phyloP scores from a whole-genome alignment of 2,888 invertebrate species.

The Athripsodes cinereus region DNA sequence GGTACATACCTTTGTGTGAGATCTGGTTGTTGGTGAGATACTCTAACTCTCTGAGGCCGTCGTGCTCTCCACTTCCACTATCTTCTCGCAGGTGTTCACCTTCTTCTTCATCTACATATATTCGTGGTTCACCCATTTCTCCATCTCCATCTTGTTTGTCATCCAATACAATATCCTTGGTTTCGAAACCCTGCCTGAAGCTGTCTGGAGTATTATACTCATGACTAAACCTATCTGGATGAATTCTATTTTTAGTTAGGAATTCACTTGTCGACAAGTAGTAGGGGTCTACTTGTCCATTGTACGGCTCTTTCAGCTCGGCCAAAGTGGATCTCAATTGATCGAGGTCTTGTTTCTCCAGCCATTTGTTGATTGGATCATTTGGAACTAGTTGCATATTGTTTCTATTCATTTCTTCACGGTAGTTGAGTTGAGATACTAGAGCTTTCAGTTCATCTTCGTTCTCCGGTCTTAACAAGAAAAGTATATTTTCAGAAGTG shows the following conservation, averaged over 20 bases:
- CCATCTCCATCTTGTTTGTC: constrained; percentile 31
- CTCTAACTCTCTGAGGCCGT: constrained; percentile 17
- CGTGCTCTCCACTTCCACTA: constrained; percentile 41
- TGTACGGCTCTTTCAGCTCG: constrained; percentile 20
- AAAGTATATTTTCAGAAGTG: constrained; percentile 31
- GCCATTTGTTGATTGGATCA: constrained; percentile 21
- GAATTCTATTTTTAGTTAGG: constrained; percentile 24
- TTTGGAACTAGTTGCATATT: constrained; percentile 7
- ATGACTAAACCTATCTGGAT: constrained; percentile 33
- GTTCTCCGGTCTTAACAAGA: constrained; percentile 31
- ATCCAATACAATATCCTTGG: constrained; percentile 31
- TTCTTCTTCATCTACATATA: constrained; percentile 52
- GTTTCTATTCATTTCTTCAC: not conserved
- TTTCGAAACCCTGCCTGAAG: constrained; percentile 35
- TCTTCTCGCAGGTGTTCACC: constrained; percentile 42
- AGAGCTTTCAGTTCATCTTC: constrained; percentile 18
- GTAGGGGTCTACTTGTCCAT: constrained; percentile 18
- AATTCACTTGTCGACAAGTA: constrained; percentile 24
- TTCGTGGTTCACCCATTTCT: constrained; percentile 48
- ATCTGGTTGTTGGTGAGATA: constrained; percentile 19
- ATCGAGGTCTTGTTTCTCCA: constrained; percentile 22
- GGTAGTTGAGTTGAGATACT: constrained; percentile 15
- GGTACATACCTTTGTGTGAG: constrained; percentile 12
- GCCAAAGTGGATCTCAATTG: constrained; percentile 19
- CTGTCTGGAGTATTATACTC: constrained; percentile 37